A percentile compares a stretch with the other conserved stretches of the same genome.
These are phyloP conservation scores for Labroides dimidiatus DNA, from an alignment of 2,797 vertebrate species.

Conservation along the genomic window DNA sequence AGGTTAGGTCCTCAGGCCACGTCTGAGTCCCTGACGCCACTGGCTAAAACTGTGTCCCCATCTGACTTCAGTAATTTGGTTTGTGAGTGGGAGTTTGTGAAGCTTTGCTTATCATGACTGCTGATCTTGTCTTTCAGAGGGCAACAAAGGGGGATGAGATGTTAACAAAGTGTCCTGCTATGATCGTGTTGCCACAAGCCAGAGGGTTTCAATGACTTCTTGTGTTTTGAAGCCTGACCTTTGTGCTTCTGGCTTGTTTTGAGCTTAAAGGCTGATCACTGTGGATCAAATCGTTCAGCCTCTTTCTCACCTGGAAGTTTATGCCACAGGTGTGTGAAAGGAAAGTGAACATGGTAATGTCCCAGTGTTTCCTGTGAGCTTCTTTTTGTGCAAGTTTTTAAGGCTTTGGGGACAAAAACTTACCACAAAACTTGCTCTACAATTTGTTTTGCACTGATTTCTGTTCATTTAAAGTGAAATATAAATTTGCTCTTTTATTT, in stretches of 20 bases:
- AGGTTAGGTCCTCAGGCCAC: slow-evolving; percentile 63
- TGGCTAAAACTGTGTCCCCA: slow-evolving; percentile 61
- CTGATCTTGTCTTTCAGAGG: slow-evolving; percentile 53
- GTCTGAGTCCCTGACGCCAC: slow-evolving; percentile 68
- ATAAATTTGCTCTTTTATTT: too few species aligned
- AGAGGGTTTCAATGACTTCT: slow-evolving; percentile 46
- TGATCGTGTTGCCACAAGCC: slow-evolving; percentile 61
- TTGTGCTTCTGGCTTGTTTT: slow-evolving; percentile 26
- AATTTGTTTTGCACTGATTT: too few species aligned
- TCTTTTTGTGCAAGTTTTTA: too few species aligned
- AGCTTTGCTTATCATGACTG: slow-evolving; percentile 37
- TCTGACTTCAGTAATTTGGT: slow-evolving; percentile 63
- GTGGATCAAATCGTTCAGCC: slow-evolving; percentile 37
- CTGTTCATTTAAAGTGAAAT: too few species aligned
- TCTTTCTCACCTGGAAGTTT: slow-evolving; percentile 46
- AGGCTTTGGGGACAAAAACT: too few species aligned
- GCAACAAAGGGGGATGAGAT: slow-evolving; percentile 34
- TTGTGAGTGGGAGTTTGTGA: slow-evolving; percentile 39
- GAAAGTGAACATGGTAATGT: slow-evolving; percentile 25
- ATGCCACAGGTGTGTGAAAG: slow-evolving; percentile 17
- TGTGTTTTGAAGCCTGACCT: slow-evolving; percentile 1
- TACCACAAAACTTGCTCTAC: too few species aligned
- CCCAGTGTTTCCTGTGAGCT: background rate
- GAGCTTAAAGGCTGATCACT: slow-evolving; percentile 16
- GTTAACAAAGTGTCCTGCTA: slow-evolving; percentile 53